Percentiles rank a stretch among this genome's conserved stretches.
phyloP scores from a whole-genome alignment of 1,140 invertebrate species.

The Neodiprion fabricii region DNA sequence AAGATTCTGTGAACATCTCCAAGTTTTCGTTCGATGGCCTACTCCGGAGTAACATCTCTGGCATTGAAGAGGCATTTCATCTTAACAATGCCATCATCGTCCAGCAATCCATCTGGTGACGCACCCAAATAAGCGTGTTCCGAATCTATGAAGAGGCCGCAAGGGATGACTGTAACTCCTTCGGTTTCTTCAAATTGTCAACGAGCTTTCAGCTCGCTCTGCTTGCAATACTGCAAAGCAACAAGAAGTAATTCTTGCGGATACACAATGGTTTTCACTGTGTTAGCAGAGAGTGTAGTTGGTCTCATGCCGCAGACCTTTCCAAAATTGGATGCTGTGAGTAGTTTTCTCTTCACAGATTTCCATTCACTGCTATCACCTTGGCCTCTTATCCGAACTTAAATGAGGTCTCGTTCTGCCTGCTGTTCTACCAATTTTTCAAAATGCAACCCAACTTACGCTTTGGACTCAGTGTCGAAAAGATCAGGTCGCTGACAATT shows the following conservation, averaged over 20 bases:
- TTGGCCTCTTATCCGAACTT: constrained; percentile 38
- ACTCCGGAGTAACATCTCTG: constrained; percentile 24
- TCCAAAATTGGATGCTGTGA: constrained; percentile 53
- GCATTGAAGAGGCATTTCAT: constrained; percentile 47
- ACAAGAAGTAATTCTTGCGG: constrained; percentile 26
- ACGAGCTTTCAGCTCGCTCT: constrained; percentile 44
- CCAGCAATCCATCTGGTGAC: constrained; percentile 53
- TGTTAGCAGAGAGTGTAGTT: constrained; percentile 30
- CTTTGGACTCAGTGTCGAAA: background rate
- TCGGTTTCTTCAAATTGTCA: constrained; percentile 31
- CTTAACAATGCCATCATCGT: constrained; percentile 44
- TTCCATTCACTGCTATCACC: constrained; percentile 39
- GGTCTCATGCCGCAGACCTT: constrained; percentile 36
- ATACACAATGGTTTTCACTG: constrained; percentile 38
- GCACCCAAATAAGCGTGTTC: constrained; percentile 45
- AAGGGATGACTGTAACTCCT: constrained; percentile 35
- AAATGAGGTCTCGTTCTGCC: constrained; percentile 28
- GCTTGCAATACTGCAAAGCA: constrained; percentile 37
- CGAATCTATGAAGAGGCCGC: constrained; percentile 51
- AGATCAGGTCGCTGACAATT: constrained; percentile 14
- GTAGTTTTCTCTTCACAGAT: constrained; percentile 32
- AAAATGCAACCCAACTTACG: constrained; percentile 1
- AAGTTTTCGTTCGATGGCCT: constrained; percentile 31
- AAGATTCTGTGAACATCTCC: constrained; percentile 26
- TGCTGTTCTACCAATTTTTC: constrained; percentile 18